A percentile compares a stretch with the other conserved stretches of the same genome.
Conservation (phyloP, 2,113 vertebrate species). For the Neodon shergylaensis region DNA sequence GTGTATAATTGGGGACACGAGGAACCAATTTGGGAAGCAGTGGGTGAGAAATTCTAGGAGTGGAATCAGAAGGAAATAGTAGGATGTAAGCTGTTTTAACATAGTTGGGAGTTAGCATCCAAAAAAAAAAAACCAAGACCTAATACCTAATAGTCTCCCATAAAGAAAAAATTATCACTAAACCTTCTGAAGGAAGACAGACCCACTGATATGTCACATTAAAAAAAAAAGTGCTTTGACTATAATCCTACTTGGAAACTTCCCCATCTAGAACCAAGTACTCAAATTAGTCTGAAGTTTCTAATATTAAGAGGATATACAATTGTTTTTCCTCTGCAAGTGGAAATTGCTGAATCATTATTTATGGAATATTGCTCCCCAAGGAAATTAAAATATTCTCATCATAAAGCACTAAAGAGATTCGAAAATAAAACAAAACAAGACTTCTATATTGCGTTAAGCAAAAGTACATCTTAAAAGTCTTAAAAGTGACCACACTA, state of each 20-base stretch:
- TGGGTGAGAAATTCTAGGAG: background rate
- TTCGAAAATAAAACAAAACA: background rate
- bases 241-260: background rate
- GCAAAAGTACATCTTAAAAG: conserved; percentile 12
- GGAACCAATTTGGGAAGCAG: fast-evolving
- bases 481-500: background rate
- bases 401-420: background rate
- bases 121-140: background rate
- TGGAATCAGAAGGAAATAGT: background rate
- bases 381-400: conserved; percentile 37
- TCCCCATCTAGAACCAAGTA: background rate
- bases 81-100: background rate
- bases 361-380: background rate
- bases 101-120: background rate
- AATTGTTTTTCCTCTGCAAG: conserved; percentile 25
- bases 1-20: background rate
- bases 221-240: background rate
- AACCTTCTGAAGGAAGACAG: background rate
- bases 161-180: background rate
- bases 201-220: background rate
- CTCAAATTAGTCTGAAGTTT: conserved; percentile 5
- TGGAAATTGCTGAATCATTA: background rate
- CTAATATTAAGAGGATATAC: conserved; percentile 37
- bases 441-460: background rate
- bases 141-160: background rate